Evolutionary conservation across 2,113 vertebrate species (phyloP), one percentile per base, ranked within the genome.

Genomic region (Ammospiza nelsoni): DNA sequence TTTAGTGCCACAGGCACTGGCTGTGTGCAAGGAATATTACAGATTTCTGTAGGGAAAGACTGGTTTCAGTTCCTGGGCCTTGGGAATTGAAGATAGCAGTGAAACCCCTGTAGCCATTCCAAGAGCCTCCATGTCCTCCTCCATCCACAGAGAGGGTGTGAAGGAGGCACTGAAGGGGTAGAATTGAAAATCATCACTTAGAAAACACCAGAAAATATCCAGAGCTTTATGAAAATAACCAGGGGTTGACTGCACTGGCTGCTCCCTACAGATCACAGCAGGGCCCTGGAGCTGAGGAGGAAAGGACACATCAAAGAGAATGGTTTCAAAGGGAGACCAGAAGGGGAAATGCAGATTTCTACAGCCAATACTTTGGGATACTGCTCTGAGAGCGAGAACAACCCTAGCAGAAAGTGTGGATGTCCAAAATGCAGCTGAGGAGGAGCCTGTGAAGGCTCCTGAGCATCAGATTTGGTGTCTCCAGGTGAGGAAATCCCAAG

Each of bases 261-360:
- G 65, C 63, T 48, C 58, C 25, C 51, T 41, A 1, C 0, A 1
- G 89, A n/a, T 7, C n/a, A 8, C 6, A 63, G 52, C 0, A 0
- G 37, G 52, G 59, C 9, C 28, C 57, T 0, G 2, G 46, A 57
- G 51, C 25, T 82, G 84, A 62, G 39, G 33, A 59, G 43, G 22
- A 67, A 59, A 39, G 72, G 29, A 39, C 69, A 68, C 21, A 48
- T 44, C 18, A 37, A 19, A 6, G n/a, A 46, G 71, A 75, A 43
- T 5, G 10, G 57, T 48, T 79, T 84, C 43, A 49, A 17, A 63
- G 44, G 27, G 11, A 43, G 6, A 33, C 6, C 2, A 2, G 11
- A 2, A 17, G 4, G 35, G 46, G 16, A 81, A 78, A 81, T 4
- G n/a, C 55, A 65, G 44, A 55, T 41, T 62, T 37, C 7, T 54